Evolutionary conservation across 2,113 vertebrate genomes (phyloP), one percentile per base, ranked within the genome.

Genomic region (Meleagris gallopavo): DNA sequence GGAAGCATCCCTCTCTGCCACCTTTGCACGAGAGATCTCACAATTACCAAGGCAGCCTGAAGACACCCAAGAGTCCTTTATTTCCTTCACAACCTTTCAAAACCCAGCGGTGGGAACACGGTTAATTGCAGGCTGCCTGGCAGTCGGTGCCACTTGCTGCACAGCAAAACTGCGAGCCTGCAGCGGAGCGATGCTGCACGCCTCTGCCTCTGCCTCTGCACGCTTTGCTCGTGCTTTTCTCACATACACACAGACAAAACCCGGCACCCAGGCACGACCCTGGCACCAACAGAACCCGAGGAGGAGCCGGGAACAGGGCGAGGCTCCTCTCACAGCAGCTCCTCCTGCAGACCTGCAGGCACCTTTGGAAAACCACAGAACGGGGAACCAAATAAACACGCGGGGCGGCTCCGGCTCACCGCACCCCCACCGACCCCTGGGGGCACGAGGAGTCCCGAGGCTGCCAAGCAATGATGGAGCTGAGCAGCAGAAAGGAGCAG

Each of bases 301-400:
- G 45, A 93, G 89, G 95, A 91, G 93, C 11, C 50, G 27, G 86
- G 94, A 84, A 84, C 88, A 79, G 96, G 96, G 95, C 58, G 96
- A 95, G 96, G 83, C 88, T 20, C 86, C 50, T 86, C 83, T 67
- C 40, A 41, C 89, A 84, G 88, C 94, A 61, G 95, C 61, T 92
- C 15, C 93, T 92, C 90, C 89, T 85, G 93, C 95, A 96, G 96
- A 94, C 92, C 96, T 70, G 96, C 71, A 94, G 96, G 96, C 96
- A 96, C 96, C 95, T 94, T 82, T 45, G 7, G 13, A 38, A 94
- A 96, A 95, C 96, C 96, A 80, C 95, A 83, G 22, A 87, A 45
- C 91, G 75, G 93, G 45, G 45, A 92, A 89, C 93, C 96, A 81
- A 96, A 89, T 79, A 92, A 91, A 89, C 93, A 85, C 74, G 61